phyloP scores from a whole-genome alignment of 2,797 vertebrate genomes.

The Rachycentron canadum region DNA sequence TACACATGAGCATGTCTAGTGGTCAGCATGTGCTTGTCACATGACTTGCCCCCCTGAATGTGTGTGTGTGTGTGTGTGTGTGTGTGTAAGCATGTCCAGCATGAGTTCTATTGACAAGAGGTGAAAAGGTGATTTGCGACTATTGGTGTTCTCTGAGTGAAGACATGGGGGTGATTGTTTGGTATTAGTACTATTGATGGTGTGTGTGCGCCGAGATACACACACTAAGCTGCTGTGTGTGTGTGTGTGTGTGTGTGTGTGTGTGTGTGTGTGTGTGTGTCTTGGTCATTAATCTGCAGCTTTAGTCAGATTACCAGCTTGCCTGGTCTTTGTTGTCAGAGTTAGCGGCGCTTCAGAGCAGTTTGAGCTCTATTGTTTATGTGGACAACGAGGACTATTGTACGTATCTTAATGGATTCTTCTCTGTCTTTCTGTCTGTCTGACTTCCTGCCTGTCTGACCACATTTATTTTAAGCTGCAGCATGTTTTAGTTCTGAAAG shows the following conservation, averaged over 20 bases:
- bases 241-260: conserved; percentile 36
- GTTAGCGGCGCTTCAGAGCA: conserved; percentile 59
- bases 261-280: conserved; percentile 37
- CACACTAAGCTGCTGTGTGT: conserved; percentile 44
- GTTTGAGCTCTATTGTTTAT: conserved; percentile 73
- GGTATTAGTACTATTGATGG: conserved; percentile 62
- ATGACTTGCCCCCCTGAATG: neutral
- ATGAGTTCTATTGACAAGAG: conserved; percentile 44
- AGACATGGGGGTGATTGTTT: conserved; percentile 48
- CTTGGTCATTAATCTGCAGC: conserved; percentile 81
- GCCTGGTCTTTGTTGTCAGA: conserved; percentile 71
- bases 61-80: conserved; percentile 8
- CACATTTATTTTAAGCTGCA: conserved; percentile 7
- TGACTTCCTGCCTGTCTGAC: conserved; percentile 34
- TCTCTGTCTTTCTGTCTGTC: conserved; percentile 38
- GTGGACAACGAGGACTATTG: conserved; percentile 59
- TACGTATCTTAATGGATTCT: conserved; percentile 66
- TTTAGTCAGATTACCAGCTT: conserved; percentile 82
- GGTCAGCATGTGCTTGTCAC: conserved; percentile 37
- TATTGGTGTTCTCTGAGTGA: conserved; percentile 43
- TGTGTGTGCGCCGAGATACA: conserved; percentile 5
- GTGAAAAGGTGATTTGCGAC: conserved; percentile 49
- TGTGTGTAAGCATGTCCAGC: conserved; percentile 3
- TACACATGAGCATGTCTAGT: conserved; percentile 25
- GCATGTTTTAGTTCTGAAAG: conserved; percentile 1